Base-by-base conservation (phyloP, 2,113 vertebrate genomes). In the Stegostoma tigrinum region DNA sequence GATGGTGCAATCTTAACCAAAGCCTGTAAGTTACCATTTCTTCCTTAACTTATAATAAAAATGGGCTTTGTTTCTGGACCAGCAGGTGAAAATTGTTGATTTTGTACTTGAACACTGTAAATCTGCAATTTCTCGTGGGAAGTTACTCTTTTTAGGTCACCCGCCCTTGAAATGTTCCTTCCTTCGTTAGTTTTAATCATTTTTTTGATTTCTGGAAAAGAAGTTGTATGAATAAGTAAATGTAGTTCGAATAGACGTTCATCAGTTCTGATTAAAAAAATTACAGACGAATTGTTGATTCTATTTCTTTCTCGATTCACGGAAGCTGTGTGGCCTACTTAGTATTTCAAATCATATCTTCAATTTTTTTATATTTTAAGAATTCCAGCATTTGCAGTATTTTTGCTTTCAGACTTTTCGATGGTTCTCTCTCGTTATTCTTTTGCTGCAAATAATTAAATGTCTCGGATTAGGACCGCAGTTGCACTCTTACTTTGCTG, bases 401-500 rank as follows among this genome's bases (percentile, higher is more conserved):
- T 72, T 61, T 72, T 72, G 70, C 7, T 30, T 70, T 70, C 24
- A 70, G 68, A 24, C 27, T 89, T 89, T 55, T 17, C 27, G 24
- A 3, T 45, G 0, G 42, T 45, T 21, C 42, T 45, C 2, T 61
- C 55, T 10, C 72, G 30, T 10, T 30, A 12, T 89, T 61, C 30
- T 61, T 90, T 61, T 61, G 10, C 87, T 90, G 87, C 27, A 61
- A 90, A 90, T 90, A 90, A 90, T 93, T 66, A n/a, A 93, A 23
- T 93, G 17, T 15, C 14, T 64, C 15, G 0, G 24, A 64, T 5
- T 93, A n/a, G 61, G 21, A 66, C 34, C 17, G 30, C 61, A 38
- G 61, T 64, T 61, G 52, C 55, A 61, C 2, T 55, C 12, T 61
- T 90, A 6, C 1, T 61, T 83, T 83, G 38, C 38, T 34, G 34